Evolutionary conservation across 1,140 invertebrate genomes (phyloP).

Genomic region (Cydia amplana): DNA sequence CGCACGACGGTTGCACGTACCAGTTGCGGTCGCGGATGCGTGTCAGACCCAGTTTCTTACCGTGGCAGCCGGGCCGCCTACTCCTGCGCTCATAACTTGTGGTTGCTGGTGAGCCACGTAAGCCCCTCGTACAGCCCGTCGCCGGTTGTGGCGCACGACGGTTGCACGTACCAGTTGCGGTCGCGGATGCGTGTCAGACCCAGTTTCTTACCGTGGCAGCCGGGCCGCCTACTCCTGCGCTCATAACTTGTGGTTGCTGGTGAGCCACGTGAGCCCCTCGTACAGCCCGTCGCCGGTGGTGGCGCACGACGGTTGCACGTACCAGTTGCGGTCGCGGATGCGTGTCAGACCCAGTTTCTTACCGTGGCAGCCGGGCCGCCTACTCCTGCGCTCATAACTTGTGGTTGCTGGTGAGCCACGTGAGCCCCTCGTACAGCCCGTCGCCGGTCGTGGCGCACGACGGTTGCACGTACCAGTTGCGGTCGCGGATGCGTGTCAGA

Average conservation of each 20-base stretch:
- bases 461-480: constrained; percentile 99
- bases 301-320: constrained; percentile 99
- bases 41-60: constrained; percentile 98
- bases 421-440: constrained; percentile 98
- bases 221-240: constrained; percentile 75
- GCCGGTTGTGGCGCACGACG: constrained; percentile 97
- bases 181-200: constrained; percentile 98
- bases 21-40: constrained; percentile 98
- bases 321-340: constrained; percentile 99
- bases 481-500: constrained; percentile 96
- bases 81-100: constrained; percentile 92
- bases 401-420: constrained; percentile 99
- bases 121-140: constrained; percentile 99
- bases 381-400: constrained; percentile 90
- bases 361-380: constrained; percentile 63
- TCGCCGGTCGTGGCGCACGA: constrained; percentile 98
- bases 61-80: constrained; percentile 70
- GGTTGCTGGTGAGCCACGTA: constrained; percentile 99
- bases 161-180: constrained; percentile 99
- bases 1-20: constrained; percentile 99
- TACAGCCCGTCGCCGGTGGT: constrained; percentile 98
- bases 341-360: constrained; percentile 98
- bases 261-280: constrained; percentile 99
- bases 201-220: too few relatives aligned
- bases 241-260: constrained; percentile 99